Percentiles rank a stretch among this genome's conserved stretches.
Conservation (phyloP, 2,888 invertebrate genomes). For the Lottia gigantea region DNA sequence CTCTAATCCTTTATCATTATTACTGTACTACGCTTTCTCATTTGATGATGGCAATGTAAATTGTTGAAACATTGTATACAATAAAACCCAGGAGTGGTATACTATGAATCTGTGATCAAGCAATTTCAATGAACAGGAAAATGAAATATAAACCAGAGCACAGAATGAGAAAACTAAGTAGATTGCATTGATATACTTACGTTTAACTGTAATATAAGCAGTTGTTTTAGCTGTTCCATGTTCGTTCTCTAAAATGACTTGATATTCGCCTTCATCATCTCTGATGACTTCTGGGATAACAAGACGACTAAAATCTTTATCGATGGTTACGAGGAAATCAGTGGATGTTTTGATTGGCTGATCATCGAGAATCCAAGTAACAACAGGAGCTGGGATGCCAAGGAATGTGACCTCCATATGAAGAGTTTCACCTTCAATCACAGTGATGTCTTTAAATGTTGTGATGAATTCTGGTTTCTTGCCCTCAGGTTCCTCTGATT, state of each 20-base stretch:
- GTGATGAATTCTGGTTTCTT: slow-evolving; percentile 27
- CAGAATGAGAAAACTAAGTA: neutral
- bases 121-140: too few species aligned
- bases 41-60: too few species aligned
- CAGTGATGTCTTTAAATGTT: slow-evolving; percentile 26
- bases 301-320: slow-evolving; percentile 61
- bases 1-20: too few species aligned
- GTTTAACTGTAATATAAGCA: slow-evolving; percentile 52
- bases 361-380: slow-evolving; percentile 71
- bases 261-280: slow-evolving; percentile 61
- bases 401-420: slow-evolving; percentile 44
- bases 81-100: too few species aligned
- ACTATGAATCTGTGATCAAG: too few species aligned
- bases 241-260: slow-evolving; percentile 52
- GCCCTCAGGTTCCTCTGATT: slow-evolving; percentile 32
- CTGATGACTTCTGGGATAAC: slow-evolving; percentile 43
- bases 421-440: slow-evolving; percentile 38
- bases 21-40: too few species aligned
- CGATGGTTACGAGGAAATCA: slow-evolving; percentile 31
- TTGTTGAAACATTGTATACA: too few species aligned
- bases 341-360: slow-evolving; percentile 70
- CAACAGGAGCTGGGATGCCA: slow-evolving; percentile 49
- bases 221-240: slow-evolving; percentile 51
- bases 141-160: too few species aligned
- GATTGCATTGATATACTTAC: slow-evolving; percentile 37